These are phyloP conservation scores for Epizoanthus scotinus DNA, from an alignment of 92 coral and sea anemone species.

Conservation along the genomic window DNA sequence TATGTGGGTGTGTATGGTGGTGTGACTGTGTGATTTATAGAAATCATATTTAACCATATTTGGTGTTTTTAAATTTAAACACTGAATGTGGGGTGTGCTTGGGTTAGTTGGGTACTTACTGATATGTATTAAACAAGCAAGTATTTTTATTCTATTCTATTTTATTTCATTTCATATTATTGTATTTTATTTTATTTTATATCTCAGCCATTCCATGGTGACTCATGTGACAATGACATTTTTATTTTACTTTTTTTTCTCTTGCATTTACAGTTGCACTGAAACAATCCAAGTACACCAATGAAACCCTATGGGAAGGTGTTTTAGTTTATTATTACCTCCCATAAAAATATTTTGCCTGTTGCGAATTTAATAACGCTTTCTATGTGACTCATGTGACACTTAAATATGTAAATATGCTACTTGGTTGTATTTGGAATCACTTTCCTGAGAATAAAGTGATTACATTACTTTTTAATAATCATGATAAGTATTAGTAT, in stretches of 20 bases:
- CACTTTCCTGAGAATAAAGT: slow-evolving; percentile 42
- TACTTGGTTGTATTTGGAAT: slow-evolving; percentile 33
- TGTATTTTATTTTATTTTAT: too few species aligned
- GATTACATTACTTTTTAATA: slow-evolving; percentile 25
- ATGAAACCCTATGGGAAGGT: slow-evolving; percentile 33
- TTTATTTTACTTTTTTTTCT: slow-evolving; percentile 6
- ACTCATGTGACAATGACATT: slow-evolving; percentile 40
- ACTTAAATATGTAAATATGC: slow-evolving; percentile 25
- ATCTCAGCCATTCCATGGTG: slow-evolving; percentile 43
- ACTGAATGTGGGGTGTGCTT: too few species aligned
- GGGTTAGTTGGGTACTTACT: too few species aligned
- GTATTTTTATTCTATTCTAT: too few species aligned
- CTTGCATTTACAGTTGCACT: slow-evolving; percentile 20
- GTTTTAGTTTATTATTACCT: slow-evolving; percentile 23
- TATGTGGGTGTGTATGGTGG: too few species aligned
- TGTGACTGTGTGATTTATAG: too few species aligned
- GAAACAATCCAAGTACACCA: slow-evolving; percentile 22
- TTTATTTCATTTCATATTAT: too few species aligned
- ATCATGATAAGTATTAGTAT: slow-evolving; percentile 18
- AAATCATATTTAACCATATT: too few species aligned
- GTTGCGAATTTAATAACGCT: slow-evolving; percentile 20
- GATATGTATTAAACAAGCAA: too few species aligned
- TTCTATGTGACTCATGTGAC: slow-evolving; percentile 46
- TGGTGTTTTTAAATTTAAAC: too few species aligned
- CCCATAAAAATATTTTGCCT: slow-evolving; percentile 16